phyloP scores from a whole-genome alignment of 2,888 invertebrate species.

The Stramonita haemastoma region DNA sequence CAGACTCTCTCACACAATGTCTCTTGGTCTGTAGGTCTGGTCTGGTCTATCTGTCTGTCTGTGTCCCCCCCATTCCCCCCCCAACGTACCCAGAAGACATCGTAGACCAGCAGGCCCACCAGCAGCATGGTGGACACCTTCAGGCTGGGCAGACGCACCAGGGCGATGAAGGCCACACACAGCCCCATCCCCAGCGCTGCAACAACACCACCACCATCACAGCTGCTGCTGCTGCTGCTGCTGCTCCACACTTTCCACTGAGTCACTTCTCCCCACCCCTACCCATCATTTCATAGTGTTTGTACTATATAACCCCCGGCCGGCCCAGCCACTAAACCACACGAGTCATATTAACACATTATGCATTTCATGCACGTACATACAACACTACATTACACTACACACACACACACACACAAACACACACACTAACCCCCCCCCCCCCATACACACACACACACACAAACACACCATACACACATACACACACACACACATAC shows the following conservation, averaged over 20 bases:
- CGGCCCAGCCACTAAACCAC: too few species aligned
- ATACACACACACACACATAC: neutral
- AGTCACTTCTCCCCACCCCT: too few species aligned
- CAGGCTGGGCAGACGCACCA: constrained; percentile 95
- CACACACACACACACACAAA: neutral
- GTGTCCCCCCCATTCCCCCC: neutral
- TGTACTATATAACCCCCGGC: too few species aligned
- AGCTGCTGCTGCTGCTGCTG: neutral
- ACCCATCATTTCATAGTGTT: too few species aligned
- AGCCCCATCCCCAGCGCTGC: constrained; percentile 98
- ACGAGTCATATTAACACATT: too few species aligned
- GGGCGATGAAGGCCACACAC: constrained; percentile 97
- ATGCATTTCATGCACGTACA: too few species aligned
- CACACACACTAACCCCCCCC: neutral
- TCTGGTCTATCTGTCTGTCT: too few species aligned
- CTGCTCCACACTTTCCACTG: neutral
- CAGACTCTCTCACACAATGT: too few species aligned
- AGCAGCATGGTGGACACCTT: constrained; percentile 96
- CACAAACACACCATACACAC: neutral
- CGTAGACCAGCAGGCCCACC: constrained; percentile 92
- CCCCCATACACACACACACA: neutral
- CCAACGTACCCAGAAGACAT: constrained; percentile 92
- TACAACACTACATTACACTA: neutral
- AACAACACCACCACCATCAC: neutral
- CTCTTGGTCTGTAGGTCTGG: too few species aligned